These are phyloP conservation scores for Eupithecia tripunctaria DNA, from an alignment of 2,888 invertebrate genomes.

Conservation along the genomic window DNA sequence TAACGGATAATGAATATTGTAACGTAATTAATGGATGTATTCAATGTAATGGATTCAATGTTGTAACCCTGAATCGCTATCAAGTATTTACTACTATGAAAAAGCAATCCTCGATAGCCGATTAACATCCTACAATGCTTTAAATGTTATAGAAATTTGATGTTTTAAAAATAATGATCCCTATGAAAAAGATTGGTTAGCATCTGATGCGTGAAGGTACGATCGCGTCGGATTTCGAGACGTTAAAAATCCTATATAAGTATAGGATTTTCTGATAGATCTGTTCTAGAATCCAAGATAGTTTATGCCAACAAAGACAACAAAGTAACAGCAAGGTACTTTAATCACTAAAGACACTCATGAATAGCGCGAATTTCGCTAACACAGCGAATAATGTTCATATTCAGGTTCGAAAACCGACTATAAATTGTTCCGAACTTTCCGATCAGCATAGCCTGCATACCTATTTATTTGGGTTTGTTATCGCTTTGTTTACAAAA, in stretches of 20 bases:
- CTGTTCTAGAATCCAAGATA: neutral
- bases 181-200: neutral
- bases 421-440: neutral
- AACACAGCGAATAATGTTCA: neutral
- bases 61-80: slow-evolving; percentile 30
- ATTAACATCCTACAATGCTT: slow-evolving; percentile 24
- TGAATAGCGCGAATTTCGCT: neutral
- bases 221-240: neutral
- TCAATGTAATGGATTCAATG: slow-evolving; percentile 6
- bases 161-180: neutral
- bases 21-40: neutral
- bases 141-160: neutral
- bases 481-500: neutral
- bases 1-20: neutral
- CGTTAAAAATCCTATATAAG: neutral
- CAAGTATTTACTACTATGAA: slow-evolving; percentile 22
- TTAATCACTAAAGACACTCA: neutral
- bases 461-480: neutral
- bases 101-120: slow-evolving; percentile 32
- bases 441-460: neutral
- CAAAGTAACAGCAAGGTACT: neutral
- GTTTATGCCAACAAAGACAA: neutral
- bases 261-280: too few species aligned
- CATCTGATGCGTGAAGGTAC: neutral
- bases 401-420: neutral